These are phyloP conservation scores for Drosophila tanythrix DNA, from an alignment of 2,888 invertebrate genomes.

Conservation along the genomic window DNA sequence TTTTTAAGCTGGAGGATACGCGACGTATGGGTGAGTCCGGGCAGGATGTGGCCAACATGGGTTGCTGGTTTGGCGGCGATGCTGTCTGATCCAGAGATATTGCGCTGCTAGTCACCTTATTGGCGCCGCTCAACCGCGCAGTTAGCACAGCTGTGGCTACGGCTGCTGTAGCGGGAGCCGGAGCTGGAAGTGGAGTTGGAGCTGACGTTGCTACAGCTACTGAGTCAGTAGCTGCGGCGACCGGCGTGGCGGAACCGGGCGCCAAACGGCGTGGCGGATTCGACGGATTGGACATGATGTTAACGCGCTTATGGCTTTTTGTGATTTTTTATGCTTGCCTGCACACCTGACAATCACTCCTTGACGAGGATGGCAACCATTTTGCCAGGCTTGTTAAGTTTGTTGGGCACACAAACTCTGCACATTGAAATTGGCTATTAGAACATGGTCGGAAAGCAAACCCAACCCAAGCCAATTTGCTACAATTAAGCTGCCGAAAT, in stretches of 20 bases:
- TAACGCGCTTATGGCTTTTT: slow-evolving; percentile 19
- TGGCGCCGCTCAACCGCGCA: slow-evolving; percentile 57
- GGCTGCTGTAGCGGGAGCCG: slow-evolving; percentile 23
- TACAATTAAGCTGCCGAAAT: slow-evolving; percentile 50
- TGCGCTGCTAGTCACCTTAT: slow-evolving; percentile 59
- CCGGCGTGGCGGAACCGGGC: slow-evolving; percentile 78
- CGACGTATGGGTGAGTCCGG: slow-evolving; percentile 83
- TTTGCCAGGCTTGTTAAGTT: slow-evolving; percentile 19
- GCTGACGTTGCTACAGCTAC: neutral
- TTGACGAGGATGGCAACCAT: slow-evolving; percentile 27
- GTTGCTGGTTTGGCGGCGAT: slow-evolving; percentile 1
- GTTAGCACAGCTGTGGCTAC: slow-evolving; percentile 60
- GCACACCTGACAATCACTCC: slow-evolving; percentile 42
- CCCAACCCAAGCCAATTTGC: slow-evolving; percentile 49
- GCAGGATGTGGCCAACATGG: slow-evolving; percentile 73
- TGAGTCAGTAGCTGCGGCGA: slow-evolving; percentile 32
- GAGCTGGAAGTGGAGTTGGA: neutral
- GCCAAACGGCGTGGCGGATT: slow-evolving; percentile 67
- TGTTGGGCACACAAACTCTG: slow-evolving; percentile 29
- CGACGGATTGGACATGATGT: slow-evolving; percentile 74
- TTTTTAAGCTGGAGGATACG: slow-evolving; percentile 83
- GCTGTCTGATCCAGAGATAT: slow-evolving; percentile 45
- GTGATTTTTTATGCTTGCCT: slow-evolving; percentile 26
- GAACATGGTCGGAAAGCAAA: slow-evolving; percentile 18
- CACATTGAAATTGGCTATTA: slow-evolving; percentile 45